Base-by-base conservation (phyloP, 2,797 vertebrate genomes). In the Halcyon smyrnensis region DNA sequence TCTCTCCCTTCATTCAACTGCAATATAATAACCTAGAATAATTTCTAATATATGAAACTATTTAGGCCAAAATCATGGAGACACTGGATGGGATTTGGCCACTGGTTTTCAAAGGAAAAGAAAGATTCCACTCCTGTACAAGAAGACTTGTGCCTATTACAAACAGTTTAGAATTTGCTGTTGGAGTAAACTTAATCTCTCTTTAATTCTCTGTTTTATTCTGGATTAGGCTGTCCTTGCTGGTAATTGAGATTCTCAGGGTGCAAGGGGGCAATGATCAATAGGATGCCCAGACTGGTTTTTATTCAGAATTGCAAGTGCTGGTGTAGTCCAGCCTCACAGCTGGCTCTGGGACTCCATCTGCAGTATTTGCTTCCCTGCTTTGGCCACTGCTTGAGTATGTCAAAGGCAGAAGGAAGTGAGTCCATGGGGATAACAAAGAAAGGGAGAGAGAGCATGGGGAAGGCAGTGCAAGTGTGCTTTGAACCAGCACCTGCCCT, bases 171-270 rank as follows among this genome's bases (percentile, higher is more conserved):
- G 43, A 63, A 41, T 87, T 92, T 77, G 63, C 25, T 95, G 77
- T 87, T 87, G 78, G 89, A 93, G 87, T 45, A 84, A 93, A 84
- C 27, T 57, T 92, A 62, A 93, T 87, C 63, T 89, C 34, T 76
- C 30, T 46, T 64, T 89, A 82, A 77, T 79, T 82, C 81, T 57
- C 7, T 48, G 30, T 90, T 93, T 95, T 79, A 46, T 77, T 81
- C 87, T 59, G 86, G 39, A 89, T 94, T 79, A 80, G 64, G 16
- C 48, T 91, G 43, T 63, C 71, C 81, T 92, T 74, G 6, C 60
- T 79, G 73, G 24, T 50, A 91, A 82, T 62, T 86, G 83, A 84
- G 71, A 82, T 60, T 89, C 37, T 82, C 2, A 3, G 62, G 45
- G 19, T 63, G 69, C 71, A 62, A 82, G 69, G 71, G 92, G 60